phyloP scores from a whole-genome alignment of 2,113 vertebrate genomes.

The Struthio camelus region DNA sequence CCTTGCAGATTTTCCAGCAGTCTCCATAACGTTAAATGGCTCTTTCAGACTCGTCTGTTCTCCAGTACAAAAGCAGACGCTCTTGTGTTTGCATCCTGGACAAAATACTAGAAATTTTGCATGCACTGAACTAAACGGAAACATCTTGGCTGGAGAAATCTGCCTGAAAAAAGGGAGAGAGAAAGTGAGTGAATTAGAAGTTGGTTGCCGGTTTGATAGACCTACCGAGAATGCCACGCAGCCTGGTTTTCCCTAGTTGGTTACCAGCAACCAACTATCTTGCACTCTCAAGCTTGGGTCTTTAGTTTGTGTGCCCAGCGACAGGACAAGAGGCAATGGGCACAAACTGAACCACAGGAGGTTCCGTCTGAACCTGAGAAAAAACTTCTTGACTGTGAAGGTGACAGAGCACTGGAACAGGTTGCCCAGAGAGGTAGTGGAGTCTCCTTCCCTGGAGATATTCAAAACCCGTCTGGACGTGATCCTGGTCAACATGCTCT shows the following conservation, averaged over 20 bases:
- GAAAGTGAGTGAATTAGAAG: neutral
- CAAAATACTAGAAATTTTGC: neutral
- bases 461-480: too few species aligned
- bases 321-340: too few species aligned
- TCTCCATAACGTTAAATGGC: neutral
- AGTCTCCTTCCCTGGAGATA: too few species aligned
- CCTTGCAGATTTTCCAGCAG: neutral
- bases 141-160: neutral
- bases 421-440: too few species aligned
- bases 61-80: neutral
- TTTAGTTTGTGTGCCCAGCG: too few species aligned
- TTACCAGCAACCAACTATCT: neutral
- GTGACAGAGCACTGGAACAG: too few species aligned
- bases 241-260: neutral
- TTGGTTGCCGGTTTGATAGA: neutral
- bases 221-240: neutral
- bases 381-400: too few species aligned
- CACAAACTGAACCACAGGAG: too few species aligned
- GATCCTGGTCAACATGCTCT: too few species aligned
- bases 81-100: neutral
- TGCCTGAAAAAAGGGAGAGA: neutral
- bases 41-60: neutral
- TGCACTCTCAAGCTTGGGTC: neutral
- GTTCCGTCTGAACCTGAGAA: too few species aligned
- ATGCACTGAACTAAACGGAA: neutral